Percentiles rank a stretch among this genome's conserved stretches.
These are phyloP conservation scores for Cephalopachus bancanus DNA, from an alignment of 2,797 vertebrate genomes.

Conservation along the genomic window DNA sequence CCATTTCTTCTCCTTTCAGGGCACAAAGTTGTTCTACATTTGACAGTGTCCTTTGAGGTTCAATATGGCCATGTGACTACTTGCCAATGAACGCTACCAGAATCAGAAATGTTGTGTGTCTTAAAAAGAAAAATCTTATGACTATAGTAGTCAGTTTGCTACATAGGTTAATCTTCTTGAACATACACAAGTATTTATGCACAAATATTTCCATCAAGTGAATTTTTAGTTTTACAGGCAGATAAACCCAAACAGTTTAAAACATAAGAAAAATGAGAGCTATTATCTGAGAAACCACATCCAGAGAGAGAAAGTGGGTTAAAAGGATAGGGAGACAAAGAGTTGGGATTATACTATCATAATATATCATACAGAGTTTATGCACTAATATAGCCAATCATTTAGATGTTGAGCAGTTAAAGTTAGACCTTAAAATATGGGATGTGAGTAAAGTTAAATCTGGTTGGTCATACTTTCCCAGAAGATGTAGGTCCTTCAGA, in stretches of 20 bases:
- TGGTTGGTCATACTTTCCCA: slow-evolving; percentile 84
- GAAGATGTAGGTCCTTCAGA: slow-evolving; percentile 90
- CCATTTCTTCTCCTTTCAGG: neutral
- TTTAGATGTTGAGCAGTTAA: slow-evolving; percentile 83
- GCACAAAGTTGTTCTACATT: neutral
- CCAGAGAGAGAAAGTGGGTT: slow-evolving; percentile 85
- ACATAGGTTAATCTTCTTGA: slow-evolving; percentile 95
- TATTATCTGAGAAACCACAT: slow-evolving; percentile 94
- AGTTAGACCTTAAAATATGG: slow-evolving; percentile 86
- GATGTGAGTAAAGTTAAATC: slow-evolving; percentile 83
- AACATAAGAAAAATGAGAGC: slow-evolving; percentile 92
- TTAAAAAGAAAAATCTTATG: slow-evolving; percentile 81
- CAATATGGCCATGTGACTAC: neutral
- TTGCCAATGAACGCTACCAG: neutral
- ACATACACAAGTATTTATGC: slow-evolving; percentile 96
- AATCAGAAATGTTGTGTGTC: neutral
- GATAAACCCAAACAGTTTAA: slow-evolving; percentile 91
- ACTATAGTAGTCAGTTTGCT: slow-evolving; percentile 94
- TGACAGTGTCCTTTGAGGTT: neutral
- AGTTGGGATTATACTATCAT: slow-evolving; percentile 77
- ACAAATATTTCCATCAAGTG: slow-evolving; percentile 94
- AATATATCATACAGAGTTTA: slow-evolving; percentile 81
- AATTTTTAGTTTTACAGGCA: slow-evolving; percentile 94
- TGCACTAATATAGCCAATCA: slow-evolving; percentile 91
- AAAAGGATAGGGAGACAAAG: slow-evolving; percentile 80